phyloP scores from a whole-genome alignment of 2,888 invertebrate species.

The Euplagia quadripunctaria region DNA sequence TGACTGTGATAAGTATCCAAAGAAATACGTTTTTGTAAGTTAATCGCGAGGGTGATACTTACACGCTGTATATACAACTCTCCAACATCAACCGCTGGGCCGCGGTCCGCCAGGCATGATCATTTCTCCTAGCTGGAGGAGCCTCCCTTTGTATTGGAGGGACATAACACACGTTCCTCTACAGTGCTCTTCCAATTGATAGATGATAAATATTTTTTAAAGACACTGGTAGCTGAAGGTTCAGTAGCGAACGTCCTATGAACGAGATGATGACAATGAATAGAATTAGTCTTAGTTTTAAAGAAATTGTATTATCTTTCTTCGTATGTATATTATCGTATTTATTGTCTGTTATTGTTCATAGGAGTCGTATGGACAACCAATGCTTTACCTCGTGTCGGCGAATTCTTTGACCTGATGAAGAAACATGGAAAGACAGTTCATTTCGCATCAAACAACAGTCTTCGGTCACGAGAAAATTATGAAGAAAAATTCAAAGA shows the following conservation, averaged over 20 bases:
- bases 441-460: conserved; percentile 85
- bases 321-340: conserved; percentile 4
- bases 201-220: too few species aligned
- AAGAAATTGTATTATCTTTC: neutral
- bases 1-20: too few species aligned
- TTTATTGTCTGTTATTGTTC: conserved; percentile 34
- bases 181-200: too few species aligned
- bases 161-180: too few species aligned
- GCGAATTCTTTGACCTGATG: conserved; percentile 78
- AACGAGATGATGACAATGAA: neutral
- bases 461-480: conserved; percentile 69
- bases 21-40: too few species aligned
- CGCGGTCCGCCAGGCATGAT: too few species aligned
- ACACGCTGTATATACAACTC: too few species aligned
- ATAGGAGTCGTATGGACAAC: conserved; percentile 85
- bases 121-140: too few species aligned
- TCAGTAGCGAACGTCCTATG: neutral
- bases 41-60: too few species aligned
- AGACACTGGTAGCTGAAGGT: neutral
- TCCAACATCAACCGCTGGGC: too few species aligned
- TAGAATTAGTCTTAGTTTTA: neutral
- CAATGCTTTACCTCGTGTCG: conserved; percentile 72
- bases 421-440: conserved; percentile 82
- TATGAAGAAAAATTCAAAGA: conserved; percentile 67
- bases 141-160: too few species aligned